Evolutionary conservation across 2,797 vertebrate genomes (phyloP).

Genomic region (Cyclopterus lumpus): DNA sequence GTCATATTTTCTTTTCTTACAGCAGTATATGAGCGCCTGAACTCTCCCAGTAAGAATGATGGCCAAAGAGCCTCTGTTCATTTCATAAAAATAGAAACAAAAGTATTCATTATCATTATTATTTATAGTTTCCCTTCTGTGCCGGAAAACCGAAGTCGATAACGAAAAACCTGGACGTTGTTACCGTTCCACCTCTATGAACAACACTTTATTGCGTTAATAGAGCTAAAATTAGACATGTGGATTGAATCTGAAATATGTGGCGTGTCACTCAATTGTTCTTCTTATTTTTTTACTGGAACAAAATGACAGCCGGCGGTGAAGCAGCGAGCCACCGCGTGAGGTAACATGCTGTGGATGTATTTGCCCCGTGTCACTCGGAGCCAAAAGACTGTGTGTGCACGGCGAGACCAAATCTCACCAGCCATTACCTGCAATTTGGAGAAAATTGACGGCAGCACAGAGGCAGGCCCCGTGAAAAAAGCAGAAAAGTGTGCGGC

Average conservation of each 20-base stretch:
- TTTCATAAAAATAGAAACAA: background rate
- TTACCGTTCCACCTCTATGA: background rate
- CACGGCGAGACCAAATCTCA: slow-evolving; percentile 60
- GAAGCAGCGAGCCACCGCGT: slow-evolving; percentile 24
- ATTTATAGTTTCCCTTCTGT: background rate
- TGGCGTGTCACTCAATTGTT: background rate
- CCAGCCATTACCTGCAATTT: slow-evolving; percentile 67
- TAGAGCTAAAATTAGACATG: background rate
- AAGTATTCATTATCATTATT: background rate
- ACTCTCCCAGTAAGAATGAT: background rate
- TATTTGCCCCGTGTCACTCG: slow-evolving; percentile 55
- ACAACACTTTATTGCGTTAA: background rate
- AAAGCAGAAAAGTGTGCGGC: slow-evolving; percentile 54
- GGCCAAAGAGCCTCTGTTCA: background rate
- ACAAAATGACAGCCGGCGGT: slow-evolving; percentile 13
- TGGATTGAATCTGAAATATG: no score
- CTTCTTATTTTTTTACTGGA: background rate
- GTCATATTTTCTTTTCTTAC: background rate
- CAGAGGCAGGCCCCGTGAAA: slow-evolving; percentile 41
- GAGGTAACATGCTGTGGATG: slow-evolving; percentile 42
- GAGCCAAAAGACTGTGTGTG: slow-evolving; percentile 43
- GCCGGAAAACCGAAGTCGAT: background rate
- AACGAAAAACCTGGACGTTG: background rate
- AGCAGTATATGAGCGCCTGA: background rate
- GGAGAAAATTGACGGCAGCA: slow-evolving; percentile 61